These are phyloP conservation scores for Ophthalmotilapia sp. DNA, from an alignment of 2,113 vertebrate genomes.

Conservation along the genomic window DNA sequence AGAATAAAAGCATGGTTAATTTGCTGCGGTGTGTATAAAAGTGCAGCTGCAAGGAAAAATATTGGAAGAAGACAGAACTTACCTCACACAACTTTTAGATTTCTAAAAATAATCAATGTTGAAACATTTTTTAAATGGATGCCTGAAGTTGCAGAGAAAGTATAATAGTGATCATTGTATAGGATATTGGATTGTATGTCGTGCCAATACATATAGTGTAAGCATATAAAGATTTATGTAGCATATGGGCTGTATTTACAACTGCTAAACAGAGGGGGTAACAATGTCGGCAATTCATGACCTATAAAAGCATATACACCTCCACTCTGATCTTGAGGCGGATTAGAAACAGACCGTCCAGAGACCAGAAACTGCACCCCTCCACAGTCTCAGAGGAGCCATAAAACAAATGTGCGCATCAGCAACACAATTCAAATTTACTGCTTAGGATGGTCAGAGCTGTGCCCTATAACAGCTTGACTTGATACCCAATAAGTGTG, in stretches of 20 bases:
- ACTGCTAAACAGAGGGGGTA: neutral
- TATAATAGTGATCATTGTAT: neutral
- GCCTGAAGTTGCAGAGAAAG: neutral
- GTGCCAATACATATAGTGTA: neutral
- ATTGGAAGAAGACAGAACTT: neutral
- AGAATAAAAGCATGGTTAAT: constrained; percentile 28
- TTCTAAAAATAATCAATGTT: neutral
- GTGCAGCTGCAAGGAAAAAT: neutral
- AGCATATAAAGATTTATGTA: neutral
- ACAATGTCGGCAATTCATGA: neutral
- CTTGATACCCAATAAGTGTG: constrained; percentile 4
- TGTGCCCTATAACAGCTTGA: neutral
- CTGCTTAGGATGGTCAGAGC: constrained; percentile 22
- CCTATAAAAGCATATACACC: neutral
- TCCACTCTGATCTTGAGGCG: neutral
- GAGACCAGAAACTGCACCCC: neutral
- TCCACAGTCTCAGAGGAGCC: neutral
- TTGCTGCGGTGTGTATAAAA: neutral
- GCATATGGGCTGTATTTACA: neutral
- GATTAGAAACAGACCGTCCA: constrained; percentile 19
- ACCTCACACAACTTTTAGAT: neutral
- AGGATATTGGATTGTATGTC: neutral
- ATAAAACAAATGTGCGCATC: constrained; percentile 5
- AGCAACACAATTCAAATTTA: constrained; percentile 30
- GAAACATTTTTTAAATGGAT: neutral